phyloP scores from a whole-genome alignment of 2,113 vertebrate species.

The Trichomycterus rosablanca region DNA sequence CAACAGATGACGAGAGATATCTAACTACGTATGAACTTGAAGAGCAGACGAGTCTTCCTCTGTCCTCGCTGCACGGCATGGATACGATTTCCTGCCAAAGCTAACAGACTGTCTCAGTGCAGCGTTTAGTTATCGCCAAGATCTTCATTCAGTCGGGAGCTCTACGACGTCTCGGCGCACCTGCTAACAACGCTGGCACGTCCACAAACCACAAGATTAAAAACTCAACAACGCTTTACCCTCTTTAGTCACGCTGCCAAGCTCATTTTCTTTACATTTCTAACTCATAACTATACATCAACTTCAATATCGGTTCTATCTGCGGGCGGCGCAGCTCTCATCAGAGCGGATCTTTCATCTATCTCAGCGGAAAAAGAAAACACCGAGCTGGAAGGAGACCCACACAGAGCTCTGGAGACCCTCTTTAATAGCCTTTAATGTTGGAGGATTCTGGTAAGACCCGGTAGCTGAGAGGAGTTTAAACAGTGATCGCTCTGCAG shows the following conservation, averaged over 20 bases:
- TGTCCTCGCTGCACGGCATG: no score
- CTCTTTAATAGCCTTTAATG: conserved; percentile 59
- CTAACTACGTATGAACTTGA: no score
- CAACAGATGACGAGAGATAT: no score
- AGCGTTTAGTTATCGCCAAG: not conserved
- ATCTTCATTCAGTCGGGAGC: conserved; percentile 28
- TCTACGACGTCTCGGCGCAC: not conserved
- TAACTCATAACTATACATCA: conserved; percentile 50
- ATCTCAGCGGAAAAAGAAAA: no score
- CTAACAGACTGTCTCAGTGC: not conserved
- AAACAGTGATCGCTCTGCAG: conserved; percentile 54
- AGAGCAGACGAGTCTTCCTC: no score
- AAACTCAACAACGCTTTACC: conserved; percentile 38
- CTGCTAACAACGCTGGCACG: conserved; percentile 27
- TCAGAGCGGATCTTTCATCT: no score
- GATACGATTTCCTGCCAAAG: no score
- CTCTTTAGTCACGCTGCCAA: conserved; percentile 50
- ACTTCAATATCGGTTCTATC: conserved; percentile 49
- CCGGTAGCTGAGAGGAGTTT: conserved; percentile 53
- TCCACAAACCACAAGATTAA: conserved; percentile 61
- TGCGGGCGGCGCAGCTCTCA: conserved; percentile 56
- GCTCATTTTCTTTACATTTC: conserved; percentile 40
- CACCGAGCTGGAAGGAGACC: conserved; percentile 45
- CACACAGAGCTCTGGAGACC: conserved; percentile 47
- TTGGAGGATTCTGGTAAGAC: conserved; percentile 53